Evolutionary conservation across 1,140 invertebrate species (phyloP), one percentile per base, ranked within the genome.

Genomic region (Drosophila biarmipes): DNA sequence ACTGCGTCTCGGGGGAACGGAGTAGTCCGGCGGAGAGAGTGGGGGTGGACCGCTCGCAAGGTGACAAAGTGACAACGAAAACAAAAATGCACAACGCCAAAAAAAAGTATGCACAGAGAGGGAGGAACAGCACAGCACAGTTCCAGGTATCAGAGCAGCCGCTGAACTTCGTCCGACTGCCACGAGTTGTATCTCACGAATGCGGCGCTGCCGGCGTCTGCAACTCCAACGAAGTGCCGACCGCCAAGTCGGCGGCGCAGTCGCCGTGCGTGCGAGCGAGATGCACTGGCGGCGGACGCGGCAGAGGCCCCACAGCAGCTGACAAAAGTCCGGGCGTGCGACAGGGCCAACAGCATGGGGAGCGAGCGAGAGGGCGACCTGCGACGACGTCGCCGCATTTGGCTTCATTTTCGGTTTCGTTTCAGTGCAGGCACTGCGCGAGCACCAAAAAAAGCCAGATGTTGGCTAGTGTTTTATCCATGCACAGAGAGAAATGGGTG

Each of bases 221-320:
- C 73, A 86, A 86, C 81, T 85, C 81, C 81, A 85, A 85, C 77
- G 77, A 85, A 85, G 77, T 78, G 81, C 31, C 17, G 57, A 62
- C 21, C 40, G 49, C 63, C 67, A 80, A 74, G 77, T 67, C 76
- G 64, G 53, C 78, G 68, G 63, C 58, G 57, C 67, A 57, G 38
- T 64, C 57, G 55, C 69, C 15, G 37, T 42, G 55, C 56, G 74
- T 72, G 73, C 51, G 63, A 79, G 59, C 55, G 40, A 54, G 49
- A 63, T 37, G 27, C 19, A 35, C 37, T 24, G 45, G 45, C 38
- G 10, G 38, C 38, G 7, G 40, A 19, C 19, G 17, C 29, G 45
- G 61, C 37, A 46, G 52, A 58, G 66, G 62, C 80, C 68, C 53
- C 73, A 29, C 45, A 55, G 55, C 43, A 49, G 55, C 37, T 37